Evolutionary conservation across 2,797 vertebrate genomes (phyloP).

Genomic region (Catostomus latipinnis): DNA sequence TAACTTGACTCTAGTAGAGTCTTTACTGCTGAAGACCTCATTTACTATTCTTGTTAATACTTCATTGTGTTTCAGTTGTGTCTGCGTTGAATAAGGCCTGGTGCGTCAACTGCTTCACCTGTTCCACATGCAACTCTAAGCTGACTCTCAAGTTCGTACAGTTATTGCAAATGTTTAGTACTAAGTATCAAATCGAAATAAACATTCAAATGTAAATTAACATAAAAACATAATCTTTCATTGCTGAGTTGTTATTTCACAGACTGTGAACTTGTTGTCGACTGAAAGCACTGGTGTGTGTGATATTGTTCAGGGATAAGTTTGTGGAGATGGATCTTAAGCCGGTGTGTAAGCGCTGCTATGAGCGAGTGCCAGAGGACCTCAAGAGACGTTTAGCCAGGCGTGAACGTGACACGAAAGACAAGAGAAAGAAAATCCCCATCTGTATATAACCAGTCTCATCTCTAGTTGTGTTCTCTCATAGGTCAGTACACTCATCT

Average conservation of each 20-base stretch:
- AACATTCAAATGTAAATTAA: too few species aligned
- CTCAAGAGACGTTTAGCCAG: slow-evolving; percentile 92
- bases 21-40: background rate
- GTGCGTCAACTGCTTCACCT: slow-evolving; percentile 88
- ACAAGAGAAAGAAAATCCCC: slow-evolving; percentile 93
- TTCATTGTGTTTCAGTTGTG: slow-evolving; percentile 75
- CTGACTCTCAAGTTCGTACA: slow-evolving; percentile 88
- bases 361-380: slow-evolving; percentile 94
- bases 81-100: slow-evolving; percentile 92
- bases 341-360: slow-evolving; percentile 98
- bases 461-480: slow-evolving; percentile 57
- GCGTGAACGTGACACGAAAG: slow-evolving; percentile 90
- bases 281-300: too few species aligned
- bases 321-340: slow-evolving; percentile 99
- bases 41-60: background rate
- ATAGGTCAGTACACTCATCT: too few species aligned
- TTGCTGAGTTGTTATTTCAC: too few species aligned
- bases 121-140: slow-evolving; percentile 89
- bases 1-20: too few species aligned
- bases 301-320: slow-evolving; percentile 84
- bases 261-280: too few species aligned
- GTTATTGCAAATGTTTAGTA: background rate
- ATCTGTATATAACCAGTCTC: slow-evolving; percentile 87
- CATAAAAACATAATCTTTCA: too few species aligned
- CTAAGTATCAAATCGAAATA: too few species aligned